Conservation (phyloP, 2,888 invertebrate species). For the Melinaea menophilus region DNA sequence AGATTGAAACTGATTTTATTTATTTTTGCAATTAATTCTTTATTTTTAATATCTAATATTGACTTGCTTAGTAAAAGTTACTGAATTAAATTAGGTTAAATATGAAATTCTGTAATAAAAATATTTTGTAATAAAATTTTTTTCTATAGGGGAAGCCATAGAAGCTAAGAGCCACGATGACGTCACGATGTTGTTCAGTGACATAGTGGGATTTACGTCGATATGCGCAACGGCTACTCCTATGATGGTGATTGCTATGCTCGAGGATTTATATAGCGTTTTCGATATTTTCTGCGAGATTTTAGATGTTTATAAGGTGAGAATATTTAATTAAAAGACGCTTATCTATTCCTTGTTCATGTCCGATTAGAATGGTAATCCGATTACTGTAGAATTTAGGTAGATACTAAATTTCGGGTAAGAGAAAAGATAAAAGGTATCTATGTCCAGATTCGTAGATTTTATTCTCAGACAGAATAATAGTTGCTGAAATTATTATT, state of each 20-base stretch:
- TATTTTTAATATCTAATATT: neutral
- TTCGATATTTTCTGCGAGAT: conserved; percentile 95
- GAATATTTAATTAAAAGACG: neutral
- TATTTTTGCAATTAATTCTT: neutral
- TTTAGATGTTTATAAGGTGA: conserved; percentile 95
- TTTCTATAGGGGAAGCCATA: conserved; percentile 85
- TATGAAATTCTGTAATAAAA: neutral
- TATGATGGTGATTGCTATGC: conserved; percentile 97
- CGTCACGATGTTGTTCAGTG: conserved; percentile 97
- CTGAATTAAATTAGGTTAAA: neutral
- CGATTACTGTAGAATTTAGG: too few relatives aligned
- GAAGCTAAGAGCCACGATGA: conserved; percentile 95
- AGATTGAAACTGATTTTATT: conserved; percentile 10
- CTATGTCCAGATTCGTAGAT: too few relatives aligned
- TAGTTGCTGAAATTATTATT: too few relatives aligned
- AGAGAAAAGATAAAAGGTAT: too few relatives aligned
- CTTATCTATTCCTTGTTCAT: too few relatives aligned
- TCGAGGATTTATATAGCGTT: conserved; percentile 94
- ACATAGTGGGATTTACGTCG: conserved; percentile 97
- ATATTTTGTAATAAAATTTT: neutral
- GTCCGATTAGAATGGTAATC: too few relatives aligned
- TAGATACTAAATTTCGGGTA: too few relatives aligned
- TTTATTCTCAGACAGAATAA: too few relatives aligned
- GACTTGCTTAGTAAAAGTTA: neutral
- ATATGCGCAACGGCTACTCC: conserved; percentile 97